Conservation (phyloP, 1,140 invertebrate genomes). For the Drosophila ercepeae region DNA sequence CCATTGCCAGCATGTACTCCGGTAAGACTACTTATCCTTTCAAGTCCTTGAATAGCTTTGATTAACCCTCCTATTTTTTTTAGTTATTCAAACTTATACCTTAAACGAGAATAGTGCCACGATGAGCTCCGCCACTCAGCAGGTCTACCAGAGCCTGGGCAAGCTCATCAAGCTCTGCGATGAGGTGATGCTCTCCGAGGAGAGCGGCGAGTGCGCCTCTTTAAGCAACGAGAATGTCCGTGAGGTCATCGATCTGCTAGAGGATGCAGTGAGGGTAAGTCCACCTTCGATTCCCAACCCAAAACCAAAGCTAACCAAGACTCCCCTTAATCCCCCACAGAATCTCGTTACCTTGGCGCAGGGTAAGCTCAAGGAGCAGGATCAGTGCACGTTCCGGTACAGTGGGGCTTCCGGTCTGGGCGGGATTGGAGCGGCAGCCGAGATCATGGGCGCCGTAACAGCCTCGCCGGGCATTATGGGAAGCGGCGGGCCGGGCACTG, state of each 20-base stretch:
- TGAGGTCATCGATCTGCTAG: slow-evolving; percentile 90
- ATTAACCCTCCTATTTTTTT: not conserved
- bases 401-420: slow-evolving; percentile 47
- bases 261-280: slow-evolving; percentile 90
- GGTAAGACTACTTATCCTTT: slow-evolving; percentile 69
- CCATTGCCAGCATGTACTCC: slow-evolving; percentile 94
- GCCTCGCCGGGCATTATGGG: slow-evolving; percentile 16
- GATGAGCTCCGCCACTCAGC: slow-evolving; percentile 90
- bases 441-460: slow-evolving; percentile 65
- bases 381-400: slow-evolving; percentile 69
- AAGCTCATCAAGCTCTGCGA: slow-evolving; percentile 95
- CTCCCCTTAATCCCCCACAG: slow-evolving; percentile 57
- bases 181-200: slow-evolving; percentile 89
- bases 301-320: no score
- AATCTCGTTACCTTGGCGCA: slow-evolving; percentile 88
- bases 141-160: slow-evolving; percentile 93
- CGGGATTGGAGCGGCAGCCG: slow-evolving; percentile 68
- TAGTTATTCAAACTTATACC: slow-evolving; percentile 86
- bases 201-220: slow-evolving; percentile 85
- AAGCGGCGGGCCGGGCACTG: slow-evolving; percentile 13
- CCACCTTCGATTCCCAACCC: no score
- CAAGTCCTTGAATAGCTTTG: not conserved
- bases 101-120: slow-evolving; percentile 88
- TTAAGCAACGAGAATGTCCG: slow-evolving; percentile 90
- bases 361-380: slow-evolving; percentile 87